Evolutionary conservation across 2,888 invertebrate species (phyloP), one percentile per base, ranked within the genome.

Genomic region (Dastarcus helophoroides): DNA sequence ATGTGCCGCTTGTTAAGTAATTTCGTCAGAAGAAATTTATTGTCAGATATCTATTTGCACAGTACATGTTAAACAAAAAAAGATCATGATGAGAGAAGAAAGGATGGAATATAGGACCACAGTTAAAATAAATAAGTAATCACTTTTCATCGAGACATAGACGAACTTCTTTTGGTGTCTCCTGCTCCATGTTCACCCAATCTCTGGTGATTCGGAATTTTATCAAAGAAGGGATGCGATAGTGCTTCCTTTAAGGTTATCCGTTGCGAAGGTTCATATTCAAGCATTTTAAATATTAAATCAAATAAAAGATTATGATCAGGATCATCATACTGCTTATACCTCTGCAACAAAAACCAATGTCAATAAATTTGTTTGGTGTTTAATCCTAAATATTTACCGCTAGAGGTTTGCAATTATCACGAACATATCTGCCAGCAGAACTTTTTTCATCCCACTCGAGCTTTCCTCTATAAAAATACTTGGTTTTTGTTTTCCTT

Each of bases 401-500:
- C 69, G 78, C 69, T 47, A 98, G 66, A 32, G 94, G 94, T 71
- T 93, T 94, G 68, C 97, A 97, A 63, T 94, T 94, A 62, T 95
- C 94, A 51, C 93, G 75, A 22, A 99, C 97, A 58, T 97, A 99
- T 66, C 93, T 79, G 31, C 95, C 97, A 36, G 93, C 90, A 29
- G 89, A 85, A 55, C 89, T 90, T 58, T 91, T 89, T 48, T 91
- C 90, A 60, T 95, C 93, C 97, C 97, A 98, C 64, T 93, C 93
- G 56, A 98, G 72, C 67, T 88, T 86, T 31, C 94, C 94, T 60
- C 93, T 86, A 66, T 93, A 90, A 67, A 97, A 98, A 65, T 97
- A 98, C 68, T 93, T 94, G 47, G 93, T 94, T 68, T 91, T 89
- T 37, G 88, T 86, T 70, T 85, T 86, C 44, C 79, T 70, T 28